Base-by-base conservation (phyloP, 2,113 vertebrate genomes). In the Fulmarus glacialis region DNA sequence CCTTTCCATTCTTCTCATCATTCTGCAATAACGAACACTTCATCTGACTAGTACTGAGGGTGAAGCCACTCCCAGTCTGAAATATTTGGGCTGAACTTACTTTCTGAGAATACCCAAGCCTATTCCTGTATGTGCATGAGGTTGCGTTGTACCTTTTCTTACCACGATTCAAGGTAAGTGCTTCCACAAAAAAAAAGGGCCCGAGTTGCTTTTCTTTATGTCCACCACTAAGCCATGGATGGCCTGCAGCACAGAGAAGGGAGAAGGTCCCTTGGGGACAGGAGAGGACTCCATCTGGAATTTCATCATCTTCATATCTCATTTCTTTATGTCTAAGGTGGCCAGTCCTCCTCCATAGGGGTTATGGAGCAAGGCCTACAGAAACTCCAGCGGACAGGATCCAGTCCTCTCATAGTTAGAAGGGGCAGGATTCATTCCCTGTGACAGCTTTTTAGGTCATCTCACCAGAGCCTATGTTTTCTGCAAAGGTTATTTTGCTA, bases 51-150 rank as follows among this genome's bases (percentile, higher is more conserved):
- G 32, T 12, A 56, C 26, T 3, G 2, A 8, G 3, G 21, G 11
- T 45, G 53, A 62, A 66, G 32, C 17, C 20, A 42, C 36, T 66
- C 53, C 53, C 15, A 40, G 15, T 17, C 79, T 47, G 20, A 80
- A 74, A 68, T 32, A 58, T 40, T 27, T n/a, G 38, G 36, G 18
- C 48, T 58, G 24, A 27, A 55, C 10, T 55, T 42, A 13, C 52
- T 50, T 38, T 47, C 47, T 40, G 47, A 34, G 36, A 79, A 73
- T 20, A n/a, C 17, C 27, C 34, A 15, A 27, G 29, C 30, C 17
- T 45, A 6, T 4, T 36, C 26, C 62, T 36, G 18, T 6, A 32
- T 1, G 12, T 7, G 15, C 15, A 38, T 1, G 3, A 73, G 42
- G 60, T 20, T 47, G 47, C 0, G 1, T 6, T 26, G 40, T 27